Conservation (phyloP, 2,797 vertebrate genomes). For the Kryptopterus vitreolus region DNA sequence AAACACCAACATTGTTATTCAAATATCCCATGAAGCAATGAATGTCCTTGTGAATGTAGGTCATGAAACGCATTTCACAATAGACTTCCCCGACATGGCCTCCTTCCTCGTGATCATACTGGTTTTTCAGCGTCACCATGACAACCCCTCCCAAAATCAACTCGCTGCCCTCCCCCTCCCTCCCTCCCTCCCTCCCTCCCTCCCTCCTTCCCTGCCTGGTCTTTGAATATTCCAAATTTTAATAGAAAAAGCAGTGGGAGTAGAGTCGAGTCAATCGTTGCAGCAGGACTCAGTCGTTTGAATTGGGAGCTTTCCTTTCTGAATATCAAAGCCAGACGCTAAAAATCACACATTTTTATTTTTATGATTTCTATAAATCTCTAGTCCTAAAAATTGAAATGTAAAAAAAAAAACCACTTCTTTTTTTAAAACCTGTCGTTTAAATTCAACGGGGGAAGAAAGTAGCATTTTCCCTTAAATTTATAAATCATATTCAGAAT, state of each 20-base stretch:
- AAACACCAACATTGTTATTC: no score
- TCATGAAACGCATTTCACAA: slow-evolving; percentile 59
- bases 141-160: slow-evolving; percentile 64
- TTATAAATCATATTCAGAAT: background rate
- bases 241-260: slow-evolving; percentile 40
- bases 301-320: slow-evolving; percentile 53
- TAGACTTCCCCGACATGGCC: slow-evolving; percentile 50
- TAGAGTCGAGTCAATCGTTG: slow-evolving; percentile 48
- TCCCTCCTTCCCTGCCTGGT: slow-evolving; percentile 54
- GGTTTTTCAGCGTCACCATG: slow-evolving; percentile 69
- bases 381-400: background rate
- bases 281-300: slow-evolving; percentile 37
- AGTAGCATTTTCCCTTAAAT: background rate
- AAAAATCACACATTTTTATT: background rate
- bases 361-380: background rate
- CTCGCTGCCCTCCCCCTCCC: no score
- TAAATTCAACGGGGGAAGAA: background rate
- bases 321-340: slow-evolving; percentile 3
- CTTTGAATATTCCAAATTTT: slow-evolving; percentile 65
- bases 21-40: slow-evolving; percentile 47
- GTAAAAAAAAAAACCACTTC: background rate
- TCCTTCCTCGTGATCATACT: slow-evolving; percentile 63
- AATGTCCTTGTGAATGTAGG: slow-evolving; percentile 49
- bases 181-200: no score
- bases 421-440: background rate